A percentile compares a stretch with the other conserved stretches of the same genome.
Evolutionary conservation across 2,113 vertebrate species (phyloP).

Genomic region (Apodemus sylvaticus): DNA sequence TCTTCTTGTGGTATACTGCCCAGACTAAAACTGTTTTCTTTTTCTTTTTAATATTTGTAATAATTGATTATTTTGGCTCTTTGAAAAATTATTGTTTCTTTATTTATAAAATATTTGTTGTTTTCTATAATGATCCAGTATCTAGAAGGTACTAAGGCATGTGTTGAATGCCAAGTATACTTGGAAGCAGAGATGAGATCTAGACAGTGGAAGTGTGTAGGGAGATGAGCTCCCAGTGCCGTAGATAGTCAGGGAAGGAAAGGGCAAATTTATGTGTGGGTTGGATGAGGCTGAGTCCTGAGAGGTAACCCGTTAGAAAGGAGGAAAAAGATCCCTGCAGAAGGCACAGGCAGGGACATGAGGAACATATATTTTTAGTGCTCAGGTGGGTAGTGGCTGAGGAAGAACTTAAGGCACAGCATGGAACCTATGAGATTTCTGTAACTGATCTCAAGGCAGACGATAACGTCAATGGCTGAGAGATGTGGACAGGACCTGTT

Average conservation of each 20-base stretch:
- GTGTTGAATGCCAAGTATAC: not conserved
- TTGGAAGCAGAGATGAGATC: not conserved
- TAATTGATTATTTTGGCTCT: not conserved
- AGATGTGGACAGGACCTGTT: too few relatives aligned
- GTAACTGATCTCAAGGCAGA: not conserved
- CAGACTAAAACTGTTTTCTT: not conserved
- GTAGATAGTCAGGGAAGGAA: not conserved
- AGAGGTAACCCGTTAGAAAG: not conserved
- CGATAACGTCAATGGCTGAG: too few relatives aligned
- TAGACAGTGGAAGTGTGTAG: fast-evolving
- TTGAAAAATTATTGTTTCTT: not conserved
- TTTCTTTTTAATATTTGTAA: not conserved
- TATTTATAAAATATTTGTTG: not conserved
- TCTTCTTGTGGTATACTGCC: not conserved
- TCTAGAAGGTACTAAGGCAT: not conserved
- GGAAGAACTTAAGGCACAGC: not conserved
- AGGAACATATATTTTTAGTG: not conserved
- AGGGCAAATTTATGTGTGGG: not conserved
- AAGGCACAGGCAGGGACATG: not conserved
- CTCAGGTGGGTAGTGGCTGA: not conserved
- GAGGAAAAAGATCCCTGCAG: not conserved
- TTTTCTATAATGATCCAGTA: not conserved
- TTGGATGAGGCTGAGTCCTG: too few relatives aligned
- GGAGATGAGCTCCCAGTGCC: not conserved
- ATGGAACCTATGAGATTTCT: not conserved